Evolutionary conservation across 2,888 invertebrate genomes (phyloP).

Genomic region (Pegoplata infirma): DNA sequence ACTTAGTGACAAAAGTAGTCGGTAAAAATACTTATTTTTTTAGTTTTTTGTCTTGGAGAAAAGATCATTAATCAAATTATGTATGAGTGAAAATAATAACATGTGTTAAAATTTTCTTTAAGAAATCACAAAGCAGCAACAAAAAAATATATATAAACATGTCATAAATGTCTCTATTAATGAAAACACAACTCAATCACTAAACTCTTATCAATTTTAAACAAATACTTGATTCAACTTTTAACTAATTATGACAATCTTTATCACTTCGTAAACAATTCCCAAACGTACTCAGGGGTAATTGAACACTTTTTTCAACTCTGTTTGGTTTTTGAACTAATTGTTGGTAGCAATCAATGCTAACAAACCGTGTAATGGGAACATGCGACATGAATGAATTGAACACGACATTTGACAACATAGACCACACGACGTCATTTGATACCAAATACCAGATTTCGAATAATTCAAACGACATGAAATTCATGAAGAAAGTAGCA

Average conservation of each 20-base stretch:
- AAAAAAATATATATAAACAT: background rate
- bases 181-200: constrained; percentile 38
- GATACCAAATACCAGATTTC: constrained; percentile 53
- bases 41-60: too few species aligned
- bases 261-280: constrained; percentile 35
- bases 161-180: constrained; percentile 41
- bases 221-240: constrained; percentile 16
- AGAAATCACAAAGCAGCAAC: constrained; percentile 3
- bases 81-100: constrained; percentile 17
- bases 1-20: constrained; percentile 30
- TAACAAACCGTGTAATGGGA: constrained; percentile 40
- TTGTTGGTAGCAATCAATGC: constrained; percentile 46
- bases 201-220: constrained; percentile 9
- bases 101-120: constrained; percentile 30
- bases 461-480: too few species aligned
- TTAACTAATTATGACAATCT: constrained; percentile 41
- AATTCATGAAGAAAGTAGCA: background rate
- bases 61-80: constrained; percentile 35
- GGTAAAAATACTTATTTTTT: background rate
- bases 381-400: constrained; percentile 7
- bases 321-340: constrained; percentile 22
- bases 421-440: constrained; percentile 72
- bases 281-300: constrained; percentile 39
- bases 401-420: constrained; percentile 51
- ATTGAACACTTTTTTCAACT: constrained; percentile 21